Conservation (phyloP, 2,113 vertebrate genomes). For the Muntiacus reevesi region DNA sequence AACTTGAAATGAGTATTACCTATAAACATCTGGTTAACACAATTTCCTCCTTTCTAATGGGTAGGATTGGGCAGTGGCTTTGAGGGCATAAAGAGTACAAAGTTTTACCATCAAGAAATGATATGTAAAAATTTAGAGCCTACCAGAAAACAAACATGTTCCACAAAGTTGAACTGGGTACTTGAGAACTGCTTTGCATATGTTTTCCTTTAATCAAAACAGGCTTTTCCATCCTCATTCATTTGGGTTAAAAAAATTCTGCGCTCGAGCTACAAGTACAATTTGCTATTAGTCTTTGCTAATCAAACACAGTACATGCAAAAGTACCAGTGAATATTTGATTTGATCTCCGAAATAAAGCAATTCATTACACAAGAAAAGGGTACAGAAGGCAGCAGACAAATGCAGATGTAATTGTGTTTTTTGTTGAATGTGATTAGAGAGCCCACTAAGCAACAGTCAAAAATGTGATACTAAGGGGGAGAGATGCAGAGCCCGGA, state of each 20-base stretch:
- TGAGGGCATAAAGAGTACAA: neutral
- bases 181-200: slow-evolving; percentile 68
- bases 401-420: slow-evolving; percentile 82
- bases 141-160: slow-evolving; percentile 67
- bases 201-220: slow-evolving; percentile 71
- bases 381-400: slow-evolving; percentile 75
- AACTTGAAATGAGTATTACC: neutral
- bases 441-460: slow-evolving; percentile 82
- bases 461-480: slow-evolving; percentile 76
- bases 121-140: slow-evolving; percentile 47
- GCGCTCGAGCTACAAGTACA: slow-evolving; percentile 53
- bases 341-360: slow-evolving; percentile 78
- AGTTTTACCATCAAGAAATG: slow-evolving; percentile 18
- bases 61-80: neutral
- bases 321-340: slow-evolving; percentile 71
- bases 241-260: slow-evolving; percentile 46
- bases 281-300: slow-evolving; percentile 73
- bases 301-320: slow-evolving; percentile 74
- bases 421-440: slow-evolving; percentile 80
- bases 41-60: neutral
- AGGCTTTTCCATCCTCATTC: slow-evolving; percentile 61
- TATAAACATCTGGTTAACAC: slow-evolving; percentile 11
- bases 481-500: slow-evolving; percentile 60
- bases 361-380: slow-evolving; percentile 79
- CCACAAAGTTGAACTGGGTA: slow-evolving; percentile 57